Percentiles rank a stretch among this genome's conserved stretches.
phyloP scores from a whole-genome alignment of 2,113 vertebrate genomes.

The Hydropotes inermis region DNA sequence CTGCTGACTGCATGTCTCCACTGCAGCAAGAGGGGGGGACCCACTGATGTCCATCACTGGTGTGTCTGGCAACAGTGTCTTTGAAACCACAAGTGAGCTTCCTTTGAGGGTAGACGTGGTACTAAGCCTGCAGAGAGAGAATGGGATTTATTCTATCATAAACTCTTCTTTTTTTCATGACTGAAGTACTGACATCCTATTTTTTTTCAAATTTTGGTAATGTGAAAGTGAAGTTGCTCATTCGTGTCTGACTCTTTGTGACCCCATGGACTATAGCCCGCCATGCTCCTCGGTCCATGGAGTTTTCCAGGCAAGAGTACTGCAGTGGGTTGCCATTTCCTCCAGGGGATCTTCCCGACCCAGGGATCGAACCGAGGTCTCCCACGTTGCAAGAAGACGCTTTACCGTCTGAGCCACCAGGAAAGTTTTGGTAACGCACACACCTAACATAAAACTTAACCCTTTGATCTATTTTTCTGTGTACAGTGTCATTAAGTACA shows the following conservation, averaged over 20 bases:
- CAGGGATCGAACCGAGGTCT: not conserved
- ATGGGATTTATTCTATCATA: not conserved
- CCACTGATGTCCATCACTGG: not conserved
- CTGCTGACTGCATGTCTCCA: not conserved
- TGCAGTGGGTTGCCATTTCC: not conserved
- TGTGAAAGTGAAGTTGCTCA: not conserved
- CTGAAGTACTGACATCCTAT: not conserved
- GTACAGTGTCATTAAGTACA: not conserved
- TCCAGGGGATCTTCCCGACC: not conserved
- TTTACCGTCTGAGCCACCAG: not conserved
- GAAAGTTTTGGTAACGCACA: not conserved
- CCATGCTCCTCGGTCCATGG: rapidly evolving
- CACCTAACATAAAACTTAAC: rapidly evolving
- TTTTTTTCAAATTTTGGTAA: not conserved
- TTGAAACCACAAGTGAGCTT: not conserved
- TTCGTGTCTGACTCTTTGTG: not conserved
- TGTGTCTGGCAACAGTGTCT: not conserved
- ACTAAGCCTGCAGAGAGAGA: not conserved
- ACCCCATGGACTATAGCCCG: not conserved
- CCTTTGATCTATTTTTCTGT: not conserved
- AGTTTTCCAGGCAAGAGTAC: not conserved
- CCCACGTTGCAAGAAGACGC: not conserved
- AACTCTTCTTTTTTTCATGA: not conserved
- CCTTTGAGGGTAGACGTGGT: not conserved
- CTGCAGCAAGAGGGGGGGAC: not conserved